Evolutionary conservation across 2,113 vertebrate genomes (phyloP), one percentile per base, ranked within the genome.

Genomic region (Phrynosoma platyrhinos): DNA sequence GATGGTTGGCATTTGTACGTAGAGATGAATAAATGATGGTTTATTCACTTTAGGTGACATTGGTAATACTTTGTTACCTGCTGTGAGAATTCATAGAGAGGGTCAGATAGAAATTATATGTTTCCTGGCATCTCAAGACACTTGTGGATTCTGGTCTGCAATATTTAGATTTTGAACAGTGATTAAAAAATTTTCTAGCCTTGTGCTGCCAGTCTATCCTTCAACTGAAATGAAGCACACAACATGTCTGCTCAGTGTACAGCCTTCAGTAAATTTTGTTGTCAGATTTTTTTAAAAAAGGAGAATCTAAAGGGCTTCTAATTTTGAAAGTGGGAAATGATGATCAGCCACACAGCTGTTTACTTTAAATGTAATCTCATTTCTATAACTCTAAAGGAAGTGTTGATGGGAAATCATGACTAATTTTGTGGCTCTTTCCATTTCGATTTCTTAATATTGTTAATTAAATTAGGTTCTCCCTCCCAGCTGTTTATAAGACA

Each of bases 261-360:
- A 82, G 40, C 55, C 79, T 40, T 87, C 66, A 76, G 42, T 36
- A 83, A 25, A 1, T 91, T 88, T 88, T 91, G 27, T 78, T 90
- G 14, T 90, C 42, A 88, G 80, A 74, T 32, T 58, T 62, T 30
- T 36, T 36, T 36, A 36, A 88, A 32, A 77, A 83, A 94, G 87
- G 87, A 88, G 18, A 90, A 72, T 92, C 47, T 81, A 90, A 94
- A 88, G 89, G 66, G 5, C 36, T 55, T 93, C 10, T 82, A 75
- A 25, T 82, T 95, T 93, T 92, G 86, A 91, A 71, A 53, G 90
- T 53, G 25, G 95, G 52, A 78, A 93, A 88, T 88, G 85, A 88
- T 88, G 10, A 94, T 95, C 78, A 90, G 20, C 77, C 90, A 5
- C 47, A 9, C 47, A 92, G 82, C 64, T 92, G 40, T 91, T 95